Conservation (phyloP, 2,888 invertebrate genomes). For the Chrysodeixis includens region DNA sequence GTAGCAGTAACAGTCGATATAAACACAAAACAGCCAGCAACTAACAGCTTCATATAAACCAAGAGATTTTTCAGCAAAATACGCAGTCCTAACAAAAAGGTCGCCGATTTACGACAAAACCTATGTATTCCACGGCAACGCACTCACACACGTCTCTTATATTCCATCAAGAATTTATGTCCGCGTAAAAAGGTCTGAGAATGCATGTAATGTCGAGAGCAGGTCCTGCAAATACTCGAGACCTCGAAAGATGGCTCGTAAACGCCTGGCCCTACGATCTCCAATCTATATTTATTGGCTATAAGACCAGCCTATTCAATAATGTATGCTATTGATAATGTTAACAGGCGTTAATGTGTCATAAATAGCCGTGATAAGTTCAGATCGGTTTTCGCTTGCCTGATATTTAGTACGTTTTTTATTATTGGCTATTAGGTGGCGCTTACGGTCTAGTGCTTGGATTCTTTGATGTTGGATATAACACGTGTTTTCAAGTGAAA, state of each 20-base stretch:
- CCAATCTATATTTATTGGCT: conserved; percentile 85
- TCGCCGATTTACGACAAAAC: conserved; percentile 63
- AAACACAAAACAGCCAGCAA: conserved; percentile 26
- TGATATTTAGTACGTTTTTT: conserved; percentile 36
- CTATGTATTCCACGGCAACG: conserved; percentile 65
- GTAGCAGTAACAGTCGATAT: not conserved
- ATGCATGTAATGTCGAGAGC: conserved; percentile 82
- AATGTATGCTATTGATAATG: conserved; percentile 80
- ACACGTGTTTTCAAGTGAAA: not conserved
- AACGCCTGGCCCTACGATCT: conserved; percentile 85
- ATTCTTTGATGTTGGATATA: not conserved
- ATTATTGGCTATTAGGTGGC: conserved; percentile 24
- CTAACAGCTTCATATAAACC: conserved; percentile 51
- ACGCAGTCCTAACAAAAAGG: conserved; percentile 33
- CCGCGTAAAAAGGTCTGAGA: conserved; percentile 82
- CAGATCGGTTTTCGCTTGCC: conserved; percentile 12
- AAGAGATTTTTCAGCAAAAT: conserved; percentile 49
- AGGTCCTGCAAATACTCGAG: conserved; percentile 73
- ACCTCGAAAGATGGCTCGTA: conserved; percentile 84
- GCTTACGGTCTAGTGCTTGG: conserved; percentile 10
- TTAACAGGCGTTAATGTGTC: conserved; percentile 78
- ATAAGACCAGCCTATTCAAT: conserved; percentile 82
- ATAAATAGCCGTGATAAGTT: conserved; percentile 43
- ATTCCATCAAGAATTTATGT: conserved; percentile 83
- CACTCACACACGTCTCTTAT: conserved; percentile 64